These are phyloP conservation scores for Synchiropus splendidus DNA, from an alignment of 2,113 vertebrate species.

Conservation along the genomic window DNA sequence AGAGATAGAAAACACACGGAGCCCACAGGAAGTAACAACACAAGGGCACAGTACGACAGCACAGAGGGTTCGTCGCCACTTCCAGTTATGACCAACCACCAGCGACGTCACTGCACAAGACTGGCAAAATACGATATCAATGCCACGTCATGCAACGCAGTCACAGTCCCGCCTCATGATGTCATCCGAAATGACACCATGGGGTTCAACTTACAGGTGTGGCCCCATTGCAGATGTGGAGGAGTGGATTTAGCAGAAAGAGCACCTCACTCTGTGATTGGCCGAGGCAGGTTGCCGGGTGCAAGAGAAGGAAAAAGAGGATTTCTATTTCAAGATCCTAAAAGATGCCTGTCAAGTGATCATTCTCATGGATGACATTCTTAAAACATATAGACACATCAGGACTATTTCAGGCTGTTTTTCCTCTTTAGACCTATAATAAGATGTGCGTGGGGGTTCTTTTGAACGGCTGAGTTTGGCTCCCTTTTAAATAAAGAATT, in stretches of 20 bases:
- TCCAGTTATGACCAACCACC: slow-evolving; percentile 61
- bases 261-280: slow-evolving; percentile 72
- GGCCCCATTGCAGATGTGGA: slow-evolving; percentile 61
- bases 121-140: slow-evolving; percentile 61
- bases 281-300: slow-evolving; percentile 68
- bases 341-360: too few species aligned
- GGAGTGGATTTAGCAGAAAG: slow-evolving; percentile 65
- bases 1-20: slow-evolving; percentile 21
- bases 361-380: too few species aligned
- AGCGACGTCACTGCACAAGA: slow-evolving; percentile 69
- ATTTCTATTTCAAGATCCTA: slow-evolving; percentile 30
- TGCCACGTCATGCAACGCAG: slow-evolving; percentile 74
- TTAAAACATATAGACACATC: too few species aligned
- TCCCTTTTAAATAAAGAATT: too few species aligned
- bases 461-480: too few species aligned
- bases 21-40: slow-evolving; percentile 30
- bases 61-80: slow-evolving; percentile 66
- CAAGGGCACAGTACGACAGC: slow-evolving; percentile 66
- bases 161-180: slow-evolving; percentile 75
- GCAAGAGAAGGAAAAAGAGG: slow-evolving; percentile 69
- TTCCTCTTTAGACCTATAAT: too few species aligned
- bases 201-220: slow-evolving; percentile 74
- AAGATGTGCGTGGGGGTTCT: too few species aligned
- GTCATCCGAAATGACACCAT: slow-evolving; percentile 75
- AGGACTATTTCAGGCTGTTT: too few species aligned